Conservation (phyloP, 2,113 vertebrate genomes). For the Synchiropus splendidus region DNA sequence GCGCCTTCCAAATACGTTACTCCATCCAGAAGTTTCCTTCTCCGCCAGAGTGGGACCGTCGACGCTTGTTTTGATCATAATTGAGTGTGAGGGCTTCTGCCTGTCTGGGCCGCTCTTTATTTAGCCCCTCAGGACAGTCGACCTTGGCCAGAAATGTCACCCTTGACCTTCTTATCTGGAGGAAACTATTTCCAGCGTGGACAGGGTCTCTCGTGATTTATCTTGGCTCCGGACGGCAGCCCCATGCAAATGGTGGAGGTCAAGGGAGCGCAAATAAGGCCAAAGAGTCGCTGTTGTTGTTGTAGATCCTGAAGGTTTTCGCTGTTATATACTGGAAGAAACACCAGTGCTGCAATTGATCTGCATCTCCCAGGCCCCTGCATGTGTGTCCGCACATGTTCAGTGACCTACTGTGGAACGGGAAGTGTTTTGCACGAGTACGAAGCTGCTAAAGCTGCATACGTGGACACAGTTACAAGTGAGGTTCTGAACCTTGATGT, state of each 20-base stretch:
- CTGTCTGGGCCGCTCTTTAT: constrained; percentile 53
- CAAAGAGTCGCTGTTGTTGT: constrained; percentile 15
- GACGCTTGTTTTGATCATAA: constrained; percentile 48
- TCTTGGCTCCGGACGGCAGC: constrained; percentile 49
- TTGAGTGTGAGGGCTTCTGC: constrained; percentile 38
- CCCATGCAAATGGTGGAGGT: constrained; percentile 51
- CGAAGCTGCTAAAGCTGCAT: no score
- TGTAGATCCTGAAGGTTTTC: neutral
- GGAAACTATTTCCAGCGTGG: constrained; percentile 58
- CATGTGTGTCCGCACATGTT: no score
- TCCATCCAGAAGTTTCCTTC: constrained; percentile 5
- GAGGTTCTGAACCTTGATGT: no score
- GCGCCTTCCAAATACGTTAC: constrained; percentile 4
- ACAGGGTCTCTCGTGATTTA: constrained; percentile 51
- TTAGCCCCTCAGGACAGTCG: constrained; percentile 60
- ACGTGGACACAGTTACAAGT: no score
- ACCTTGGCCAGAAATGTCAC: constrained; percentile 67
- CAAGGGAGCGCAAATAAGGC: constrained; percentile 7
- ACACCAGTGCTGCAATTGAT: neutral
- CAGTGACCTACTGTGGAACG: no score
- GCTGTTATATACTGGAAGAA: neutral
- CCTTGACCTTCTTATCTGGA: constrained; percentile 63
- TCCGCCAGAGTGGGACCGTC: constrained; percentile 21
- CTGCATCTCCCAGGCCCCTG: no score
- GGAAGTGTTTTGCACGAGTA: no score